Percentiles rank a stretch among this genome's conserved stretches.
phyloP scores from a whole-genome alignment of 2,113 vertebrate genomes.

The Pluvialis apricaria region DNA sequence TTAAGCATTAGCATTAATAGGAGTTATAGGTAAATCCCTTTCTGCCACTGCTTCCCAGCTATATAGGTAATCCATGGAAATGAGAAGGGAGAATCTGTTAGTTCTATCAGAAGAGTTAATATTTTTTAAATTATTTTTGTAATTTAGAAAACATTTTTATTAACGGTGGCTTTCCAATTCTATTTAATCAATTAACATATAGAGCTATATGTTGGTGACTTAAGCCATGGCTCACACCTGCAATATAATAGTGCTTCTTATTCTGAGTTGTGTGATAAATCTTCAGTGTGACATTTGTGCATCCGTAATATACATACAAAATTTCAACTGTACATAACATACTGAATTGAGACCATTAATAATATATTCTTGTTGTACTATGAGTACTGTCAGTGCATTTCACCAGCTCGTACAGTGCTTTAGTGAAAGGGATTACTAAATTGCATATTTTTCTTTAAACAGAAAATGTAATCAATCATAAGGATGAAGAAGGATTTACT shows the following conservation, averaged over 20 bases:
- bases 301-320: neutral
- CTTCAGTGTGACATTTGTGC: neutral
- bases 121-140: neutral
- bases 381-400: neutral
- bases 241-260: fast-evolving
- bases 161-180: neutral
- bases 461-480: slow-evolving; percentile 95
- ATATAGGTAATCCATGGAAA: neutral
- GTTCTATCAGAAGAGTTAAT: neutral
- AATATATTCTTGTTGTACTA: neutral
- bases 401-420: neutral
- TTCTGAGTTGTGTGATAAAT: neutral
- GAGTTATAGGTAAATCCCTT: neutral
- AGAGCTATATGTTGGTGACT: neutral
- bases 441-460: slow-evolving; percentile 64
- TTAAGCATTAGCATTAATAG: neutral
- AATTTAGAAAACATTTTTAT: neutral
- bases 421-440: slow-evolving; percentile 27
- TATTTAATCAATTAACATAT: neutral
- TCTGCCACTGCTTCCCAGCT: neutral
- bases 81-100: neutral
- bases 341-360: neutral
- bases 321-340: neutral
- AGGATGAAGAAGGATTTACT: slow-evolving; percentile 98
- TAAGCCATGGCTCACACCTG: neutral